Conservation (phyloP, 1,140 invertebrate genomes). For the Subanguina moxae region DNA sequence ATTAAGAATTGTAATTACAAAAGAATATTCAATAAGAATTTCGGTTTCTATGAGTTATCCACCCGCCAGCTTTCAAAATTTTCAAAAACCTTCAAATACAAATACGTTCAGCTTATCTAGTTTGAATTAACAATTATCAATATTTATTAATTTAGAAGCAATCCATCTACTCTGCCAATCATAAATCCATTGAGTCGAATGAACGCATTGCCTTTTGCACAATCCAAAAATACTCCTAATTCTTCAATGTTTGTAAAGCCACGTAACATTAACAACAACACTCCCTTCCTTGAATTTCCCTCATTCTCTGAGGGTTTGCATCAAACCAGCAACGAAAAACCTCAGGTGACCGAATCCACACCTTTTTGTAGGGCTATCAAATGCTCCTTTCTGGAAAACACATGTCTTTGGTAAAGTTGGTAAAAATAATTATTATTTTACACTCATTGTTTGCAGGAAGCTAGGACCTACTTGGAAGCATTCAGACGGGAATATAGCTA, state of each 20-base stretch:
- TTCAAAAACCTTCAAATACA: too few species aligned
- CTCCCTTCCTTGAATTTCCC: not conserved
- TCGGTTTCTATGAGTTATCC: too few species aligned
- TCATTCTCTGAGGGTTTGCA: not conserved
- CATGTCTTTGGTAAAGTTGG: conserved; percentile 21
- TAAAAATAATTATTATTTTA: not conserved
- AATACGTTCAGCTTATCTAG: too few species aligned
- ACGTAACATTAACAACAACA: not conserved
- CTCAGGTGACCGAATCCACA: not conserved
- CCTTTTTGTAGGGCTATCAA: conserved; percentile 15
- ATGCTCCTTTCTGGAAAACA: conserved; percentile 28
- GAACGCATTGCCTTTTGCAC: too few species aligned
- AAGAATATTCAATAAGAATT: too few species aligned
- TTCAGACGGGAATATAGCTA: conserved; percentile 7
- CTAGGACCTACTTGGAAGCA: conserved; percentile 6
- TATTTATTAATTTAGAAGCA: too few species aligned
- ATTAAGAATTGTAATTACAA: too few species aligned
- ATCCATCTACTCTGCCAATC: too few species aligned
- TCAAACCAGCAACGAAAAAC: not conserved
- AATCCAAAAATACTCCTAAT: not conserved
- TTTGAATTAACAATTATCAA: too few species aligned
- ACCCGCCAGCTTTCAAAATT: too few species aligned
- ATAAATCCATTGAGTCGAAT: too few species aligned
- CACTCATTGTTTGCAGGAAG: not conserved
- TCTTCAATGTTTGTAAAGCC: not conserved